Conservation (phyloP, 2,797 vertebrate species). For the Gallinago nigripennis region DNA sequence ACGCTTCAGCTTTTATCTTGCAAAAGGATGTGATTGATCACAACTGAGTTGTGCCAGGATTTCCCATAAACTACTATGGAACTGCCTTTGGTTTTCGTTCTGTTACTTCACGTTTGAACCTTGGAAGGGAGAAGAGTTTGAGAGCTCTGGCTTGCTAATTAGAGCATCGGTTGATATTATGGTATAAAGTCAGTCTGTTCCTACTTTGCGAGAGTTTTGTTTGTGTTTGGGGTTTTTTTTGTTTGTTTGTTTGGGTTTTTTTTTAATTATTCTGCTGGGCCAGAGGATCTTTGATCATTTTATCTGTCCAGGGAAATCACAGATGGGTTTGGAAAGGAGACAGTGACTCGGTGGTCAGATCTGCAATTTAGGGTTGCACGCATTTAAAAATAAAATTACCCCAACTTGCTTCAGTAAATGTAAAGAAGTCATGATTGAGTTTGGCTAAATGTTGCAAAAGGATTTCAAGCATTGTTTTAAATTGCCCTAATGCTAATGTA, state of each 20-base stretch:
- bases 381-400: neutral
- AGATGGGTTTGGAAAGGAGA: neutral
- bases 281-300: neutral
- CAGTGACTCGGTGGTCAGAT: neutral
- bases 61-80: neutral
- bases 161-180: neutral
- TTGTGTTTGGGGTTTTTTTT: neutral
- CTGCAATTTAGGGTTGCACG: neutral
- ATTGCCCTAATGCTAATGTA: neutral
- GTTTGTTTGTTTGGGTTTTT: neutral
- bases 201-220: neutral
- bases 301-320: neutral
- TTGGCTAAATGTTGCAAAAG: neutral
- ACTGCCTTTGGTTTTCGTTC: neutral
- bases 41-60: neutral
- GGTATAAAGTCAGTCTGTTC: neutral
- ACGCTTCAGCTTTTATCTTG: neutral
- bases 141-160: neutral
- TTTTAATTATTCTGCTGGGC: neutral
- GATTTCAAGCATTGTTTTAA: neutral
- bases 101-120: neutral
- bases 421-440: neutral
- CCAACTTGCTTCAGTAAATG: neutral
- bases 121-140: neutral
- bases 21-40: neutral